Percentiles rank a stretch among this genome's conserved stretches.
phyloP scores from a whole-genome alignment of 2,888 invertebrate genomes.

The Nomada goodeniana region DNA sequence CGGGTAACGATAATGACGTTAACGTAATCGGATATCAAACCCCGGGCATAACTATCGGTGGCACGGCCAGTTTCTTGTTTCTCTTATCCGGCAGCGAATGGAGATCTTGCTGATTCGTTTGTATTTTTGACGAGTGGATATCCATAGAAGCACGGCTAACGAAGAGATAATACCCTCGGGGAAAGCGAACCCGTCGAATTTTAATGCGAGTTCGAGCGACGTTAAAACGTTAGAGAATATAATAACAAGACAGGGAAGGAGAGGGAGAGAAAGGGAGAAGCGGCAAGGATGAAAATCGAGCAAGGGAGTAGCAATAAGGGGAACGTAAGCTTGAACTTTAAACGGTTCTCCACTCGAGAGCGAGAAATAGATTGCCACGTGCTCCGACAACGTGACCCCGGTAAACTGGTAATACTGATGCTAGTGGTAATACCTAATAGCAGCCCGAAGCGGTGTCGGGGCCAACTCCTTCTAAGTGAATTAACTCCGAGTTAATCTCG shows the following conservation, averaged over 20 bases:
- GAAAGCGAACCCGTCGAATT: conserved; percentile 46
- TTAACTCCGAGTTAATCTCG: conserved; percentile 83
- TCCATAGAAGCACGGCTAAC: conserved; percentile 8
- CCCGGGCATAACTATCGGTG: conserved; percentile 29
- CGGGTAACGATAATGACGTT: conserved; percentile 44
- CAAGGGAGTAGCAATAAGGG: not conserved
- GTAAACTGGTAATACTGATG: conserved; percentile 80
- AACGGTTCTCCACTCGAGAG: conserved; percentile 37
- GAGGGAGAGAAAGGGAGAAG: not conserved
- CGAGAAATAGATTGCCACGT: conserved; percentile 56
- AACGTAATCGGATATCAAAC: conserved; percentile 48
- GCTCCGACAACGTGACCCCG: conserved; percentile 61
- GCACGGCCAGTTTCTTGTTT: not conserved
- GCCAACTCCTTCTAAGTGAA: conserved; percentile 82
- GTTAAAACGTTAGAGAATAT: conserved; percentile 23
- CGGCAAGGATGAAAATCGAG: too few relatives aligned
- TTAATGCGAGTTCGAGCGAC: conserved; percentile 61
- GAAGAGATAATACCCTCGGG: conserved; percentile 16
- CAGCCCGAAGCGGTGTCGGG: conserved; percentile 80
- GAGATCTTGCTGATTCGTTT: conserved; percentile 13
- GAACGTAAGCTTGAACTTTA: conserved; percentile 5
- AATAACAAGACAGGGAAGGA: not conserved
- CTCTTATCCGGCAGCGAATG: not conserved
- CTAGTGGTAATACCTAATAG: conserved; percentile 81
- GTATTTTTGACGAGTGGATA: too few relatives aligned